A percentile compares a stretch with the other conserved stretches of the same genome.
phyloP scores from a whole-genome alignment of 2,797 vertebrate species.

The Podargus strigoides region DNA sequence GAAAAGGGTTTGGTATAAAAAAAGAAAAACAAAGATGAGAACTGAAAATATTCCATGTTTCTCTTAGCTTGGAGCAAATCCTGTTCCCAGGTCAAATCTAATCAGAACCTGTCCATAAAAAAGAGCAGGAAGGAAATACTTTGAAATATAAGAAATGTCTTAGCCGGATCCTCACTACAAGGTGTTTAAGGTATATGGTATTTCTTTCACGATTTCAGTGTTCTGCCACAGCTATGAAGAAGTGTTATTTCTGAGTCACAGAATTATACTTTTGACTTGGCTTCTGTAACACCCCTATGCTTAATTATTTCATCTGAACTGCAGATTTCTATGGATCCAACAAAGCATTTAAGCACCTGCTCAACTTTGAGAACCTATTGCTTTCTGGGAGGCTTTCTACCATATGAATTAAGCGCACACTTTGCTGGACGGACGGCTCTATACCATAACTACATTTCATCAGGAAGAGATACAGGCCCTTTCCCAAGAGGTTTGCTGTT shows the following conservation, averaged over 20 bases:
- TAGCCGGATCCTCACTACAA: not conserved
- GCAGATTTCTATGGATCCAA: slow-evolving; percentile 11
- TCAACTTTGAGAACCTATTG: slow-evolving; percentile 35
- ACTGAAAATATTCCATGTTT: not conserved
- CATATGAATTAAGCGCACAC: not conserved
- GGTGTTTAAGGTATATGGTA: not conserved
- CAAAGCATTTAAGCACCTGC: slow-evolving; percentile 43
- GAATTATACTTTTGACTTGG: slow-evolving; percentile 47
- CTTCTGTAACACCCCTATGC: slow-evolving; percentile 35
- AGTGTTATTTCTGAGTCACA: slow-evolving; percentile 46
- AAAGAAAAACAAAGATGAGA: not conserved
- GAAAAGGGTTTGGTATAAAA: not conserved
- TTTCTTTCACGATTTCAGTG: slow-evolving; percentile 11
- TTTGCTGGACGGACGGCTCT: not conserved
- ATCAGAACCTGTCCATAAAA: not conserved
- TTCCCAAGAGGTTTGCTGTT: not conserved
- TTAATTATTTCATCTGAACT: slow-evolving; percentile 54
- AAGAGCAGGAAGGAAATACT: not conserved
- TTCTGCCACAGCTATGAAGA: not conserved
- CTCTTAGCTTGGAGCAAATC: not conserved
- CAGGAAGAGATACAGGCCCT: not conserved
- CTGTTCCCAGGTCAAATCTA: not conserved
- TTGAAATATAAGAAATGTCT: not conserved
- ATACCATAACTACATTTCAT: not conserved
- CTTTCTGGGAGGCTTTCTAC: slow-evolving; percentile 13